Evolutionary conservation across 1,140 invertebrate species (phyloP), one percentile per base, ranked within the genome.

Genomic region (Drosophila arizonae): DNA sequence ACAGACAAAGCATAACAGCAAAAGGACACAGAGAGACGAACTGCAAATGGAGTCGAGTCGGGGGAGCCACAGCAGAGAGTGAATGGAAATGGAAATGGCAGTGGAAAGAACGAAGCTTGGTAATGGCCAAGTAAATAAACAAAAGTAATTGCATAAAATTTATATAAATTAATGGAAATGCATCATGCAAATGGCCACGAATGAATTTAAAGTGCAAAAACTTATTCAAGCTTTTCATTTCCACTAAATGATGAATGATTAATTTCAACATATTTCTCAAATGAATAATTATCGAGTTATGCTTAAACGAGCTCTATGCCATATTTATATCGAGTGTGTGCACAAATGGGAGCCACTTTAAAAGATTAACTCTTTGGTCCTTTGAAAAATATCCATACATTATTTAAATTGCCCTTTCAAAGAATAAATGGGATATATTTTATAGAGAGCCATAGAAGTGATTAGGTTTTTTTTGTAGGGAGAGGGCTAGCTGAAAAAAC

Each of bases 71-170:
- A 41, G 62, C 68, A 63, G 45, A 63, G 45, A 57, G 46, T 9
- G n/a, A 46, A 17, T 45, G 21, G 21, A 24, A 46, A 17, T 45
- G 60, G 33, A 50, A 24, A 24, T 24, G 21, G 21, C 21, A 46
- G 9, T 45, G 60, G 33, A 50, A 8, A 26, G 45, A 26, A 65
- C 56, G 36, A 24, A n/a, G 51, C 52, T 26, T 30, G 54, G 46
- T 67, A 76, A 72, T 81, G 81, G 75, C 63, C 81, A 76, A 87
- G 82, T 86, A 79, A 86, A 86, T 86, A 86, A 86, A 86, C 82
- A 86, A 86, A 87, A 86, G 79, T 88, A 86, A 86, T 86, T 87
- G 82, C 82, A 88, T 86, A 88, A 39, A 86, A 86, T 86, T 82
- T 88, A 86, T 87, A 88, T 87, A 66, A 87, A 86, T 87, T 87